These are phyloP conservation scores for Cossypha heuglini DNA, from an alignment of 2,797 vertebrate species.

Conservation along the genomic window DNA sequence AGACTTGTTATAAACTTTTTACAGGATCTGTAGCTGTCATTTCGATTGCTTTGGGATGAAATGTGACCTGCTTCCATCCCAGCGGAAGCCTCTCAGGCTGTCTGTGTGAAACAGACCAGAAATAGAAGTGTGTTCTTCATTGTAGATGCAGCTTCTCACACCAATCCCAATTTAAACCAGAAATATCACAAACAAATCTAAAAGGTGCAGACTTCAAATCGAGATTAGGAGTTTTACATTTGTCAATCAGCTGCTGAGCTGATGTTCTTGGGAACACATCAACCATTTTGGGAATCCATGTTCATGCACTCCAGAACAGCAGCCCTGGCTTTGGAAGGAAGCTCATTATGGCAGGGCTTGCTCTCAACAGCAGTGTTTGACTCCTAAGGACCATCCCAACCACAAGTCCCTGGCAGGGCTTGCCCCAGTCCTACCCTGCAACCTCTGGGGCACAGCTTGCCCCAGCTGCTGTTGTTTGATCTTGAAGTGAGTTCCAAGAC, in stretches of 20 bases:
- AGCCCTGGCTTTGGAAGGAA: neutral
- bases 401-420: neutral
- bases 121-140: neutral
- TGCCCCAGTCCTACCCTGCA: accelerated
- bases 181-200: constrained; percentile 1
- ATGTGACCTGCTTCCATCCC: neutral
- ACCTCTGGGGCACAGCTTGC: neutral
- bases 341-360: neutral
- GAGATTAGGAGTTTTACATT: neutral
- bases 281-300: neutral
- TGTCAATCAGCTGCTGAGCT: neutral
- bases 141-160: neutral
- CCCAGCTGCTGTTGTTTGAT: neutral
- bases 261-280: neutral
- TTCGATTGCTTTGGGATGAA: constrained; percentile 5
- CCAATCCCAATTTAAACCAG: neutral
- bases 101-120: neutral
- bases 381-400: neutral
- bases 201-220: neutral
- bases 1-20: neutral
- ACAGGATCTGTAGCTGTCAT: neutral
- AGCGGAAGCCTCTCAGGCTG: neutral
- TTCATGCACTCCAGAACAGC: neutral
- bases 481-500: neutral
- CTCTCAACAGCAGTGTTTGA: neutral